Percentiles rank a stretch among this genome's conserved stretches.
Conservation (phyloP, 2,113 vertebrate species). For the Catharus bicknelli region DNA sequence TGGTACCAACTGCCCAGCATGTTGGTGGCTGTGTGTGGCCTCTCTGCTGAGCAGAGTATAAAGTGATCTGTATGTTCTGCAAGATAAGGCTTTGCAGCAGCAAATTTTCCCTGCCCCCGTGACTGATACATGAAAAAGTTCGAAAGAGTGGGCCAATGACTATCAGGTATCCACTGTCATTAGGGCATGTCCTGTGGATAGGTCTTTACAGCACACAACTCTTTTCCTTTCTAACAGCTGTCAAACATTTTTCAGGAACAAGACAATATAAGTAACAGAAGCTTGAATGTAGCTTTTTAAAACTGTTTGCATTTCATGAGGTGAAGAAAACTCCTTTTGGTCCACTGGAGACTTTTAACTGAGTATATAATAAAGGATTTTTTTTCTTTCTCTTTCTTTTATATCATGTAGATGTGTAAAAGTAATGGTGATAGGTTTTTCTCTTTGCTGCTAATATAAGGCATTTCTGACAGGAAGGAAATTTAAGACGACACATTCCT, state of each 20-base stretch:
- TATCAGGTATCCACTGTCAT: neutral
- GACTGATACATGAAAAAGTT: neutral
- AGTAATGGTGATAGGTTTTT: conserved; percentile 28
- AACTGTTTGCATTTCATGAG: conserved; percentile 26
- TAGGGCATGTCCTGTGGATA: neutral
- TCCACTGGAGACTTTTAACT: neutral
- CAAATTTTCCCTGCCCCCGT: neutral
- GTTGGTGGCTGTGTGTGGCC: fast-evolving
- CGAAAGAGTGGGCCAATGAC: neutral
- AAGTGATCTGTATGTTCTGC: neutral
- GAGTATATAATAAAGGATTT: neutral
- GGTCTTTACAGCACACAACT: neutral
- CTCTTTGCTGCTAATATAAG: conserved; percentile 13
- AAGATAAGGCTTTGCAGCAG: neutral
- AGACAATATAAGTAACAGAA: neutral
- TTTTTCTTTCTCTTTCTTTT: neutral
- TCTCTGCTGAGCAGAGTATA: fast-evolving
- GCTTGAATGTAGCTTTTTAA: neutral
- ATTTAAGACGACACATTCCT: conserved; percentile 16
- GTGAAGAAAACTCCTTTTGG: conserved; percentile 29
- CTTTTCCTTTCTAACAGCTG: neutral
- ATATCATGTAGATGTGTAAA: conserved; percentile 29
- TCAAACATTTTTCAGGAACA: neutral
- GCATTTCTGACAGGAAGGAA: conserved; percentile 42
- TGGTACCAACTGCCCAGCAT: neutral